These are phyloP conservation scores for Drosophila paucipuncta DNA, from an alignment of 2,888 invertebrate species.

Conservation along the genomic window DNA sequence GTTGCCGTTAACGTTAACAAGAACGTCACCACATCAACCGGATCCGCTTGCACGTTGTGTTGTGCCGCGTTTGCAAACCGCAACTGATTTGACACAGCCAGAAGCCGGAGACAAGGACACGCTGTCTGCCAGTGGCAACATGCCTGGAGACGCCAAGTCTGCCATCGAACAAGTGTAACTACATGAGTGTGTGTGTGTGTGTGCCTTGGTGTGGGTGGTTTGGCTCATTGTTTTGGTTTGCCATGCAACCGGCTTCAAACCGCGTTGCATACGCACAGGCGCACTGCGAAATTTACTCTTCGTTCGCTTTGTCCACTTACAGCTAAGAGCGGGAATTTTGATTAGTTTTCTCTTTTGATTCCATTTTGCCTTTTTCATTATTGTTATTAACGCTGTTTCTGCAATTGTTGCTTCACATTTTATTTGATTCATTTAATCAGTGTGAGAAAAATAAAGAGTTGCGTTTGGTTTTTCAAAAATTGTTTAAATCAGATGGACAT, in stretches of 20 bases:
- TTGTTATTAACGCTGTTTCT: not conserved
- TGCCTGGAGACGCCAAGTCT: conserved; percentile 65
- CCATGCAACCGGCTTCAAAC: conserved; percentile 64
- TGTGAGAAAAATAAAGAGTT: not conserved
- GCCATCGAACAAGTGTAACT: conserved; percentile 57
- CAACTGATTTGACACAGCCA: conserved; percentile 76
- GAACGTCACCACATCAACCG: conserved; percentile 8
- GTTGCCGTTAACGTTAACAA: conserved; percentile 4
- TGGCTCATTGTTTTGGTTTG: conserved; percentile 69
- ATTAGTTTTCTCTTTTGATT: conserved; percentile 51
- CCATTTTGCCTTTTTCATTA: conserved; percentile 35
- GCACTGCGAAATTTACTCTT: conserved; percentile 59
- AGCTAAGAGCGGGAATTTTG: conserved; percentile 49
- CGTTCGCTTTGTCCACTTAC: not conserved
- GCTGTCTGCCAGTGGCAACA: conserved; percentile 61
- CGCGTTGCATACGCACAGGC: conserved; percentile 78
- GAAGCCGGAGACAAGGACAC: conserved; percentile 50
- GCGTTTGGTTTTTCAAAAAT: not conserved
- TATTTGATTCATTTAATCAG: not conserved
- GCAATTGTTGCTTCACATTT: conserved; percentile 8
- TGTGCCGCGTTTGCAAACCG: conserved; percentile 81
- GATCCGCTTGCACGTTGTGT: conserved; percentile 71
- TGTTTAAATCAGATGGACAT: not conserved
- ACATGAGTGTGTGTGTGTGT: conserved; percentile 5
- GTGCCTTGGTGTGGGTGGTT: conserved; percentile 35